Conservation (phyloP, 2,797 vertebrate genomes). For the Trematomus bernacchii region DNA sequence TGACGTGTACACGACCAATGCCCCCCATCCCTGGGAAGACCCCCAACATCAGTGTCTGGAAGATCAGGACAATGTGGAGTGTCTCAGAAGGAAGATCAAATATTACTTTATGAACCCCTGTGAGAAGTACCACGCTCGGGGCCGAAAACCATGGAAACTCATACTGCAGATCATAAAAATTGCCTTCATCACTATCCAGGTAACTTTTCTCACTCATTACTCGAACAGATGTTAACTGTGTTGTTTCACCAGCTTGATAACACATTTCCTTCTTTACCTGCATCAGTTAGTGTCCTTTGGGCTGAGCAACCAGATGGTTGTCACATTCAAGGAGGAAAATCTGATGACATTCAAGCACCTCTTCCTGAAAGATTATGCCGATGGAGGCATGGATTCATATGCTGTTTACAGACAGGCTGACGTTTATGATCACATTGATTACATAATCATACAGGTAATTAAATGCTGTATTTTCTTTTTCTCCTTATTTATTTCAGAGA, state of each 20-base stretch:
- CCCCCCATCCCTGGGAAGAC: constrained; percentile 36
- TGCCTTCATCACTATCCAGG: constrained; percentile 94
- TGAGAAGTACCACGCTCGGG: constrained; percentile 95
- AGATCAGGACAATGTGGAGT: constrained; percentile 77
- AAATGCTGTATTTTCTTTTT: neutral
- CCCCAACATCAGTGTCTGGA: constrained; percentile 24
- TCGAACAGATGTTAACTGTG: neutral
- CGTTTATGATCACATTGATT: constrained; percentile 91
- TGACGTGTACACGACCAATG: constrained; percentile 36
- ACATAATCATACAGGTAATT: constrained; percentile 89
- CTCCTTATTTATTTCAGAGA: neutral
- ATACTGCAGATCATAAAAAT: constrained; percentile 95
- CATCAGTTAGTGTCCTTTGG: constrained; percentile 94
- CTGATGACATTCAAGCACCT: constrained; percentile 93
- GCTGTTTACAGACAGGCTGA: constrained; percentile 92
- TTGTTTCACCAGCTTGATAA: neutral
- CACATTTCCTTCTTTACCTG: neutral
- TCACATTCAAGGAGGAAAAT: constrained; percentile 96
- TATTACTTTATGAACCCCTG: constrained; percentile 98
- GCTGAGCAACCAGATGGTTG: constrained; percentile 98
- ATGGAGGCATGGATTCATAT: constrained; percentile 85
- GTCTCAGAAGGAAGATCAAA: constrained; percentile 92
- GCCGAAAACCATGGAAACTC: constrained; percentile 97
- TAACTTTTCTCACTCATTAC: constrained; percentile 47
- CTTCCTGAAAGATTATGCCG: constrained; percentile 92